A percentile compares a stretch with the other conserved stretches of the same genome.
Conservation (phyloP, 2,797 vertebrate species). For the Hafferia zeledoni region DNA sequence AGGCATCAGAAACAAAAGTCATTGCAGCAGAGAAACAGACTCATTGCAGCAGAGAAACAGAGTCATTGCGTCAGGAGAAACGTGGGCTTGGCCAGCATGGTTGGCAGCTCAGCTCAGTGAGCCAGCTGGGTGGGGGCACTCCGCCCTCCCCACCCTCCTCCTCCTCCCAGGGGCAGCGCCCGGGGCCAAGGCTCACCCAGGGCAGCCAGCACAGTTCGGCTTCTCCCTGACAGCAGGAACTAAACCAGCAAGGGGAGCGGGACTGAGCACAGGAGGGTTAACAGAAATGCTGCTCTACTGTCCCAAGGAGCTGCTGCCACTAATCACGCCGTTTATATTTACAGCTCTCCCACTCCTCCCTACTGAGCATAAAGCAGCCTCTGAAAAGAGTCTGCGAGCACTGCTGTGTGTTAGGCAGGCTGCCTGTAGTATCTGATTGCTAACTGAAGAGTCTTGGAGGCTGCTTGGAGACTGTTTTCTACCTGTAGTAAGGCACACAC, state of each 20-base stretch:
- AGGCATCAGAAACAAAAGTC: neutral
- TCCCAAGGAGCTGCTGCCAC: constrained; percentile 33
- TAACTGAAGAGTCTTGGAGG: neutral
- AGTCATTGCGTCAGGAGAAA: neutral
- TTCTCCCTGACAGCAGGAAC: neutral
- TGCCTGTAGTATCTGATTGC: neutral
- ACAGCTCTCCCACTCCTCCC: constrained; percentile 17
- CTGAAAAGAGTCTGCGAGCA: constrained; percentile 7
- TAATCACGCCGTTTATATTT: constrained; percentile 6
- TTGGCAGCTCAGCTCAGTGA: neutral
- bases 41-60: neutral
- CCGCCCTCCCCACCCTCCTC: constrained; percentile 15
- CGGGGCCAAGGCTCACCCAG: neutral
- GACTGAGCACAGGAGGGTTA: neutral
- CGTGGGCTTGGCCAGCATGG: neutral
- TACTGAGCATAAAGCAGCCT: neutral
- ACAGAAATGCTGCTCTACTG: neutral
- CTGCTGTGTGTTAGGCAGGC: neutral
- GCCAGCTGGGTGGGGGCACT: neutral
- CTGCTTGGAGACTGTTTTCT: neutral
- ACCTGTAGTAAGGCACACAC: neutral
- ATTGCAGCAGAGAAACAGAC: neutral
- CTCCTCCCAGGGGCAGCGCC: neutral
- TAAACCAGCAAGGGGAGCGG: neutral
- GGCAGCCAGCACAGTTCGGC: neutral